These are phyloP conservation scores for Euzophera pinguis DNA, from an alignment of 2,888 invertebrate genomes.

Conservation along the genomic window DNA sequence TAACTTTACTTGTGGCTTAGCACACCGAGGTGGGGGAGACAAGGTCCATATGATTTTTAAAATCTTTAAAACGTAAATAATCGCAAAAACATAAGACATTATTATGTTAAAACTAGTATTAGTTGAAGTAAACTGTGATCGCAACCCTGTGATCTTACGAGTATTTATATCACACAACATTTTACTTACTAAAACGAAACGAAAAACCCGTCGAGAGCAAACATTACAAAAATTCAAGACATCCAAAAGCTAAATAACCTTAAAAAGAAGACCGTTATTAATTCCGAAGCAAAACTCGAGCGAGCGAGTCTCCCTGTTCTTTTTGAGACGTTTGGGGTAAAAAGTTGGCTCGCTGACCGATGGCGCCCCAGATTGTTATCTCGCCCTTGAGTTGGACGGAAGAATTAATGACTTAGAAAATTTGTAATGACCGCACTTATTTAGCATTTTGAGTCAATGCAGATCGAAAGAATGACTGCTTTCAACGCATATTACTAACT, in stretches of 20 bases:
- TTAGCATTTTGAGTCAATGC: neutral
- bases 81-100: too few relatives aligned
- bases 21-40: too few relatives aligned
- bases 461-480: neutral
- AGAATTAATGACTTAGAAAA: conserved; percentile 35
- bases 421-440: conserved; percentile 22
- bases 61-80: too few relatives aligned
- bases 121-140: too few relatives aligned
- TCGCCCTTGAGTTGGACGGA: conserved; percentile 7
- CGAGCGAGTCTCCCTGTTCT: neutral
- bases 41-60: too few relatives aligned
- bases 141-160: too few relatives aligned
- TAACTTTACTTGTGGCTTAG: too few relatives aligned
- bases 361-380: conserved; percentile 23
- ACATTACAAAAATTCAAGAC: neutral
- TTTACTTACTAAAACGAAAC: too few relatives aligned
- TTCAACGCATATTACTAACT: too few relatives aligned
- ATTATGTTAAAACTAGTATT: too few relatives aligned
- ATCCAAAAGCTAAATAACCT: neutral
- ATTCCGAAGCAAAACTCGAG: neutral
- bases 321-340: conserved; percentile 15
- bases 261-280: conserved; percentile 3
- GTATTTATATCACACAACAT: too few relatives aligned
- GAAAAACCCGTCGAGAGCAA: too few relatives aligned
- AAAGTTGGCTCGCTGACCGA: conserved; percentile 16